Evolutionary conservation across 2,888 invertebrate species (phyloP).

Genomic region (Orchestes rusci): DNA sequence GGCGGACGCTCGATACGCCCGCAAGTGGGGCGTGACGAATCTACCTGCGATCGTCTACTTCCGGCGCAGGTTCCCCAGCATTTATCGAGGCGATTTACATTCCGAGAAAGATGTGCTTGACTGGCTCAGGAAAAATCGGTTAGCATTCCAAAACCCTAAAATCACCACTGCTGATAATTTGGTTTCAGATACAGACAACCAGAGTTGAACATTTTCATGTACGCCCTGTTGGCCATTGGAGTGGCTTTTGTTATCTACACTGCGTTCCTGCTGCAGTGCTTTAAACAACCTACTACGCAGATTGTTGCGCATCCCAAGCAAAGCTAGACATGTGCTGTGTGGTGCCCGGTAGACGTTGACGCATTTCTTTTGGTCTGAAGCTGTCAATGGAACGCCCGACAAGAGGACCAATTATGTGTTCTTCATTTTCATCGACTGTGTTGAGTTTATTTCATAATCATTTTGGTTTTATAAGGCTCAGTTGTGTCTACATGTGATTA

Average conservation of each 20-base stretch:
- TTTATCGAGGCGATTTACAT: slow-evolving; percentile 80
- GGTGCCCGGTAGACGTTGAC: background rate
- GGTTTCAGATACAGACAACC: slow-evolving; percentile 67
- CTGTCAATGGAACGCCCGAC: background rate
- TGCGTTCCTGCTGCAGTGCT: slow-evolving; percentile 83
- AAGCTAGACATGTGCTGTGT: too few relatives aligned
- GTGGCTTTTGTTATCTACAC: slow-evolving; percentile 85
- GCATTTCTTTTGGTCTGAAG: background rate
- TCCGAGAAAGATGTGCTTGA: slow-evolving; percentile 82
- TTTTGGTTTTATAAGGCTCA: background rate
- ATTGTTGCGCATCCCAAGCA: slow-evolving; percentile 59
- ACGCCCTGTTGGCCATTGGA: slow-evolving; percentile 78
- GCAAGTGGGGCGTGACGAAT: slow-evolving; percentile 90
- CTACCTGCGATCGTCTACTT: slow-evolving; percentile 89
- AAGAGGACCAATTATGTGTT: too few relatives aligned
- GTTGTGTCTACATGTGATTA: background rate
- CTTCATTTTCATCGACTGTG: slow-evolving; percentile 4
- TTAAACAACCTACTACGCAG: slow-evolving; percentile 64
- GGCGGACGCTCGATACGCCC: slow-evolving; percentile 83
- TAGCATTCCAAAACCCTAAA: background rate
- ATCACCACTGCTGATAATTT: background rate
- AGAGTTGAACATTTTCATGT: slow-evolving; percentile 90
- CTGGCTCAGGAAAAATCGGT: slow-evolving; percentile 85
- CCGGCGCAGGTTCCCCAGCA: slow-evolving; percentile 84
- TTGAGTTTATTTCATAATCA: background rate